Base-by-base conservation (phyloP, 2,888 invertebrate species). In the Ashinkailepas kermadecensis region DNA sequence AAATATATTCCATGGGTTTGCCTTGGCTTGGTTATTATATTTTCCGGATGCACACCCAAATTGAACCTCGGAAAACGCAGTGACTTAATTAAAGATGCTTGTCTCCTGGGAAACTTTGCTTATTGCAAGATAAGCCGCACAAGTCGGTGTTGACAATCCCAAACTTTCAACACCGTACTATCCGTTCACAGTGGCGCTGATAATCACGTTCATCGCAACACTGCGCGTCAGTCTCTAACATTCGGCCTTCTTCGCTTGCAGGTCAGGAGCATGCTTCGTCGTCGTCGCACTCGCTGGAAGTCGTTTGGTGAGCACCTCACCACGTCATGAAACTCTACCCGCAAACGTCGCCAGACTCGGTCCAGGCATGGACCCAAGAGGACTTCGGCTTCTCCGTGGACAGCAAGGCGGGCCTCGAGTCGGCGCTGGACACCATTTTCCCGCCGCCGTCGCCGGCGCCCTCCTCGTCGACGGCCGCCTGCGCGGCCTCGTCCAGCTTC, bases 401-500 rank as follows among this genome's bases (percentile, higher is more conserved):
- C 79, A 58, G 23, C 23, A 79, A 79, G 58, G 25, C 23, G 1
- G 79, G 79, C 23, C 79, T 79, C 7, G n/a, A 79, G 25, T 79
- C 79, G 58, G 58, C 58, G 0, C 58, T 79, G 13, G 79, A 79
- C 12, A 58, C n/a, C 79, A 79, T 79, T 12, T 82, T 84, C 70
- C 83, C 83, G 79, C 70, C 83, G 15, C 82, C 82, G n/a, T 82
- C 83, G 80, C 80, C 82, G 25, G 81, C 70, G 25, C 81, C 82
- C 74, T 67, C 82, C 64, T 81, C 83, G 21, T 80, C 80, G 18
- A 82, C 83, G 81, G 64, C 82, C 70, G 74, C 82, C 80, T 78
- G 82, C 80, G 83, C 83, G 81, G 79, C 82, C 10, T 82, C 81
- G 23, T 82, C 83, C 59, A 83, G 82, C 25, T 89, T 95, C 83